phyloP scores from a whole-genome alignment of 2,888 invertebrate species.

The Drosophila meridiana region DNA sequence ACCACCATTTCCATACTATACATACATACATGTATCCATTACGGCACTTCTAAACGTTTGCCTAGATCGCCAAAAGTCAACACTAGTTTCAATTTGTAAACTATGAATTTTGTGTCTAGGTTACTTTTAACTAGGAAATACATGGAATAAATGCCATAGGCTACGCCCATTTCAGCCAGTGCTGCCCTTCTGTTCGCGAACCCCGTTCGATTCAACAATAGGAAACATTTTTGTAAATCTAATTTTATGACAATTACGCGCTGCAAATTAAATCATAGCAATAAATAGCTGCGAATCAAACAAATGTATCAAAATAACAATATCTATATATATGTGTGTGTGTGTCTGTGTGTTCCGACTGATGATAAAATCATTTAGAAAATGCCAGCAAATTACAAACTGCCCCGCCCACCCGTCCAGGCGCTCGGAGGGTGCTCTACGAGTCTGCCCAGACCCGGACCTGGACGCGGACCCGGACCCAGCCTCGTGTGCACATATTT shows the following conservation, averaged over 20 bases:
- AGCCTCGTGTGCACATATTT: slow-evolving; percentile 73
- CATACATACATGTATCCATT: no score
- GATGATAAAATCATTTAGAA: slow-evolving; percentile 70
- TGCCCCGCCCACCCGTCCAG: slow-evolving; percentile 23
- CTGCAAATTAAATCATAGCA: slow-evolving; percentile 63
- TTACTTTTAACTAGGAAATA: slow-evolving; percentile 34
- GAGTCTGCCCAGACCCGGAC: background rate
- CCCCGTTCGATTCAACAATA: slow-evolving; percentile 16
- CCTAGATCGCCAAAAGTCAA: background rate
- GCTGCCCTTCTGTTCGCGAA: slow-evolving; percentile 11
- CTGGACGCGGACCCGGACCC: background rate
- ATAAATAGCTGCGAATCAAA: slow-evolving; percentile 56
- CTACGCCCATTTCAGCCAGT: background rate
- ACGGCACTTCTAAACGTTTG: no score
- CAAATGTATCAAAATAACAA: slow-evolving; percentile 74
- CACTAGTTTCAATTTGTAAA: background rate
- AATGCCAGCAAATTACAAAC: slow-evolving; percentile 78
- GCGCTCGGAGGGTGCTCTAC: background rate
- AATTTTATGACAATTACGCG: slow-evolving; percentile 65
- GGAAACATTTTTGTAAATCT: slow-evolving; percentile 42
- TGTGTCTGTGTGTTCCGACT: slow-evolving; percentile 4
- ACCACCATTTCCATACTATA: no score
- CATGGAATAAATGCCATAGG: background rate
- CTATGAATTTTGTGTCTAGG: background rate
- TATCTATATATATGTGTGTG: slow-evolving; percentile 14